Percentiles rank a stretch among this genome's conserved stretches.
phyloP scores from a whole-genome alignment of 2,888 invertebrate species.

The Pheosia gnoma region DNA sequence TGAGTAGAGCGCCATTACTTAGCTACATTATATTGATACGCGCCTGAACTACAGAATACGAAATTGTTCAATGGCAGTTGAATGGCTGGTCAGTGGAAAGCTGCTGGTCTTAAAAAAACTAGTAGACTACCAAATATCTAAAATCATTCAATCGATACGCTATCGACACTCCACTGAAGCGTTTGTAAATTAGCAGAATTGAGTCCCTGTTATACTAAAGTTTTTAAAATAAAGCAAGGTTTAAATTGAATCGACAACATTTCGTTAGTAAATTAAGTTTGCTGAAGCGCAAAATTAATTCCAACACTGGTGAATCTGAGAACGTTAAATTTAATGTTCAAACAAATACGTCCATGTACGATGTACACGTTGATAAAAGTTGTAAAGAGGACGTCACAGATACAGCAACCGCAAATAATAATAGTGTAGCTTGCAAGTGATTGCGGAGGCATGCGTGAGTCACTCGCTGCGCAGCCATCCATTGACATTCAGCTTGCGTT shows the following conservation, averaged over 20 bases:
- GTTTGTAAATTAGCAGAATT: too few relatives aligned
- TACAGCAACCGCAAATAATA: constrained; percentile 34
- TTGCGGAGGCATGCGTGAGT: constrained; percentile 59
- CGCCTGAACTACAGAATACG: too few relatives aligned
- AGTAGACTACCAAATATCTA: too few relatives aligned
- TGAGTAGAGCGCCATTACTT: too few relatives aligned
- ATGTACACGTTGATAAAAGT: constrained; percentile 6
- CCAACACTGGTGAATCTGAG: not conserved
- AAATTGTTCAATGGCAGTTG: too few relatives aligned
- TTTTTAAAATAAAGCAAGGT: not conserved
- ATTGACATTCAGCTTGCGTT: constrained; percentile 60
- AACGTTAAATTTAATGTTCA: constrained; percentile 4
- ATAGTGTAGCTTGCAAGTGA: constrained; percentile 49
- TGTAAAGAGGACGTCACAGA: constrained; percentile 29
- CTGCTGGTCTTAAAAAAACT: too few relatives aligned
- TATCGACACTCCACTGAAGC: too few relatives aligned
- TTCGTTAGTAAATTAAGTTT: not conserved
- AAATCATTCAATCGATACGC: too few relatives aligned
- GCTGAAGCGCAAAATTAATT: not conserved
- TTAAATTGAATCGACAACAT: not conserved
- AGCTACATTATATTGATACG: too few relatives aligned
- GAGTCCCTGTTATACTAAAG: constrained; percentile 7
- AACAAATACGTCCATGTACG: constrained; percentile 34
- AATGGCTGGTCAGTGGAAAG: too few relatives aligned
- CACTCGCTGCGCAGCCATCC: constrained; percentile 43